Percentiles rank a stretch among this genome's conserved stretches.
phyloP scores from a whole-genome alignment of 2,113 vertebrate species.

The Cyprinodon tularosa region DNA sequence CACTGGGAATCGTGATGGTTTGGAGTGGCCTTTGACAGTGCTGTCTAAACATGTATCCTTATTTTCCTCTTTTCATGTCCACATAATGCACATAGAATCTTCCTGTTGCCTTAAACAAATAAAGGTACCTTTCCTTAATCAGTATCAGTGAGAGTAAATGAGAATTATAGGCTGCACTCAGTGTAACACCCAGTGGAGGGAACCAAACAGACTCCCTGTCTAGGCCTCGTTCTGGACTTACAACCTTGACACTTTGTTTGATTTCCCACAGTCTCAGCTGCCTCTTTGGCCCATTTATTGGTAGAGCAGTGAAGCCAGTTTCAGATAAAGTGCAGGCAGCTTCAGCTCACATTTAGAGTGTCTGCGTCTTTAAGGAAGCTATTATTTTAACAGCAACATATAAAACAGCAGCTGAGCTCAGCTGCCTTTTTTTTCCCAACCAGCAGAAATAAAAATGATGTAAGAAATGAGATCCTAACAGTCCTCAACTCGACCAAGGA shows the following conservation, averaged over 20 bases:
- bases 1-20: no score
- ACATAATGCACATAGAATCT: no score
- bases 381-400: constrained; percentile 38
- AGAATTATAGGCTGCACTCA: not conserved
- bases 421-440: not conserved
- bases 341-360: constrained; percentile 37
- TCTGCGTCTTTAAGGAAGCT: constrained; percentile 5
- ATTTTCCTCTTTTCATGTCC: no score
- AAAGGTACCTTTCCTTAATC: not conserved
- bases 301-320: constrained; percentile 22
- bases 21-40: no score
- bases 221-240: not conserved
- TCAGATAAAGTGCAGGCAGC: constrained; percentile 19
- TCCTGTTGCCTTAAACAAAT: no score
- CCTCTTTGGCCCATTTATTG: not conserved
- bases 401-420: constrained; percentile 6
- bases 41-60: no score
- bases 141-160: not conserved
- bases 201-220: constrained; percentile 41
- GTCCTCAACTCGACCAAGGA: not conserved
- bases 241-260: constrained; percentile 26
- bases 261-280: constrained; percentile 38
- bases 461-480: constrained; percentile 1
- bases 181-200: not conserved
- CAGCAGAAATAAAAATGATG: constrained; percentile 1